Percentiles rank a stretch among this genome's conserved stretches.
phyloP scores from a whole-genome alignment of 2,888 invertebrate genomes.

The Philaethria dido region DNA sequence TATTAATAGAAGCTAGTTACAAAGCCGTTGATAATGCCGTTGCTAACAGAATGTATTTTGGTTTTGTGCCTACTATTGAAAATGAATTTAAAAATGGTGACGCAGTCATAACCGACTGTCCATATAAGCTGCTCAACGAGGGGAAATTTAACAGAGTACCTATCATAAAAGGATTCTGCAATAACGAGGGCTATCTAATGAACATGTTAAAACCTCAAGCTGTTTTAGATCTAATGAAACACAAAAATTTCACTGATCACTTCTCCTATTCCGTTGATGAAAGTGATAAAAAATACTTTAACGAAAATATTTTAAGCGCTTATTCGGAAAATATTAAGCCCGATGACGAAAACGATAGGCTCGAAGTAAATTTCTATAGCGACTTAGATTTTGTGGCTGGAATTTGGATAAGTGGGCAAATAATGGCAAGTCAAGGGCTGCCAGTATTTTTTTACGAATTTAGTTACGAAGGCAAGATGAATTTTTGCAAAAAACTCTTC shows the following conservation, averaged over 20 bases:
- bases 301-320: constrained; percentile 43
- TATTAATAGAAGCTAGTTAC: constrained; percentile 45
- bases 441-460: constrained; percentile 59
- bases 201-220: constrained; percentile 48
- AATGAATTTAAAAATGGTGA: constrained; percentile 54
- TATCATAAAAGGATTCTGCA: constrained; percentile 75
- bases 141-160: constrained; percentile 69
- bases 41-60: constrained; percentile 50
- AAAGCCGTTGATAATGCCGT: constrained; percentile 44
- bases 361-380: constrained; percentile 56
- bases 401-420: constrained; percentile 51
- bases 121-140: constrained; percentile 62
- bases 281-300: constrained; percentile 44
- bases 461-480: constrained; percentile 57
- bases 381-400: constrained; percentile 59
- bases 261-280: constrained; percentile 50
- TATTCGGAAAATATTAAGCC: constrained; percentile 42
- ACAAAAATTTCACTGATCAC: constrained; percentile 51
- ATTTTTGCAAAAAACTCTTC: constrained; percentile 48
- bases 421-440: constrained; percentile 46
- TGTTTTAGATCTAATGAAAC: constrained; percentile 48
- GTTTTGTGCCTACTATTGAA: constrained; percentile 63
- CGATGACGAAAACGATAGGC: constrained; percentile 48
- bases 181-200: constrained; percentile 71
- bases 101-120: constrained; percentile 58